Conservation (phyloP, 2,797 vertebrate species). For the Falco concolor region DNA sequence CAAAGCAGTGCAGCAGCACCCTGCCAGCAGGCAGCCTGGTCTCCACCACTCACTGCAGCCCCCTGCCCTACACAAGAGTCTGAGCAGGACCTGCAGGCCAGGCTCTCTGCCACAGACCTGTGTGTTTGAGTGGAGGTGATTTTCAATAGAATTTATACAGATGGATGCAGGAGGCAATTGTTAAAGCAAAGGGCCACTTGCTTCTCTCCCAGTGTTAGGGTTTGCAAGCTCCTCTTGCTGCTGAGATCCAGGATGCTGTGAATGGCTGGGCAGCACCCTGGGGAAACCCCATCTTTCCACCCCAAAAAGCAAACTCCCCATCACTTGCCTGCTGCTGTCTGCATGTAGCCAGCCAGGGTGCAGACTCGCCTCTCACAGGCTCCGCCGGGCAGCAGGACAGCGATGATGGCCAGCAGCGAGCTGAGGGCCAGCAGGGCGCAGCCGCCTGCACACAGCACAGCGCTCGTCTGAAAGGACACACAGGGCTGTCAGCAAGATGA, state of each 20-base stretch:
- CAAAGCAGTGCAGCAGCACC: neutral
- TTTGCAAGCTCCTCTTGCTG: neutral
- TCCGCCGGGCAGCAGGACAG: slow-evolving; percentile 88
- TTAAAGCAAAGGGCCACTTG: neutral
- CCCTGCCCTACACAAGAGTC: neutral
- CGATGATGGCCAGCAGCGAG: slow-evolving; percentile 87
- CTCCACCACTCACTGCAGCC: accelerated
- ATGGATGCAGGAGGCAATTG: neutral
- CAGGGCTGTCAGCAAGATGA: neutral
- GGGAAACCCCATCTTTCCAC: neutral
- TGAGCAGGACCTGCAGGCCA: neutral
- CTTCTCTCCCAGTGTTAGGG: neutral
- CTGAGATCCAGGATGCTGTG: neutral
- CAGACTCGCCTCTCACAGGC: slow-evolving; percentile 87
- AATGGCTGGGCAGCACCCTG: neutral
- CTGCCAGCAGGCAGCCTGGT: neutral
- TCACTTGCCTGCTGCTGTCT: slow-evolving; percentile 87
- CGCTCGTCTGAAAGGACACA: slow-evolving; percentile 83
- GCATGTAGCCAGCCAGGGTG: slow-evolving; percentile 92
- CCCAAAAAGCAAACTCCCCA: neutral
- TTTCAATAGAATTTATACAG: neutral
- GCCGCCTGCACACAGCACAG: slow-evolving; percentile 88
- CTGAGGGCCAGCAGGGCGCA: slow-evolving; percentile 88
- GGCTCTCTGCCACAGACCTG: neutral
- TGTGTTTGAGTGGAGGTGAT: neutral